Evolutionary conservation across 2,797 vertebrate species (phyloP), one percentile per base, ranked within the genome.

Genomic region (Melanotaenia parkinsoni): DNA sequence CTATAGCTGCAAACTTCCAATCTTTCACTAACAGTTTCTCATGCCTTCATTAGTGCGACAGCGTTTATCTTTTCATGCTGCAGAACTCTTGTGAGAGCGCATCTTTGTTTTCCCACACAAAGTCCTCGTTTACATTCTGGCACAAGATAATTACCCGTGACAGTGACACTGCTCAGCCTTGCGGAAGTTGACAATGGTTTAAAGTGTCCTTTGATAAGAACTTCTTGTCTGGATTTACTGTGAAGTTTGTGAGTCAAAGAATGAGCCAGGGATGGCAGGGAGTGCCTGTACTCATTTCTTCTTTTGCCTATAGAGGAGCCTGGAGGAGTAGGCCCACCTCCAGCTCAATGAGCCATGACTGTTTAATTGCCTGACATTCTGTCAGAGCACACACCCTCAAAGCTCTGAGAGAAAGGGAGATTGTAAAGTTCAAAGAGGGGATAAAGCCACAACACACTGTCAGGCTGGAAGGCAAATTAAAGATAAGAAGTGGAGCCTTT

Each of bases 281-380:
- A 83, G 86, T 50, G 84, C 69, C 59, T 62, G 76, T 38, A 47
- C 76, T 89, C 56, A 72, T 88, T 85, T 85, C 78, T 84, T 75
- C 61, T 74, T 72, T 85, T 90, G 90, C 82, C 73, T 74, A 57
- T 79, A 68, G 82, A 87, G 85, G 72, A 86, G 85, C 81, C 81
- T 77, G 76, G 83, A 88, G 87, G 84, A 89, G 80, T 22, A 53
- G 78, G 84, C 87, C 87, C 86, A 91, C 88, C 93, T 92, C 89
- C 84, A 84, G 88, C 88, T 91, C 90, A 91, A 90, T 92, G 91
- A 92, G 91, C 88, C 93, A 82, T 91, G 89, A 89, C 89, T 89
- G 87, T 92, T 90, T 93, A 93, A 94, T 94, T 93, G 89, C 90
- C 89, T 92, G 91, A 91, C 91, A 93, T 92, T 91, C 91, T 92